phyloP scores from a whole-genome alignment of 2,113 vertebrate species.

The Tinamus guttatus region DNA sequence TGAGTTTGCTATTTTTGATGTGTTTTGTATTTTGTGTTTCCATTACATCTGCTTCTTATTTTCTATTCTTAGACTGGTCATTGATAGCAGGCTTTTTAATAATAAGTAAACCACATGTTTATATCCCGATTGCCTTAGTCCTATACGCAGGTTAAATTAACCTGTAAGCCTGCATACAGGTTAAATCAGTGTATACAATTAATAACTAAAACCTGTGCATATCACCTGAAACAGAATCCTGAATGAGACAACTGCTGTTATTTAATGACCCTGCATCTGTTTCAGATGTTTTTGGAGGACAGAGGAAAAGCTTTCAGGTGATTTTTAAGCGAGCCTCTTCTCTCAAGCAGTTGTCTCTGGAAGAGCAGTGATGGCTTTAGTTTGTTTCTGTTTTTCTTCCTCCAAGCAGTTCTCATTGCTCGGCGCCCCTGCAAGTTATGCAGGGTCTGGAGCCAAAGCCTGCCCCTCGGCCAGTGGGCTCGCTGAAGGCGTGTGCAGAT shows the following conservation, averaged over 20 bases:
- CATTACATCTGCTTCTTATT: not conserved
- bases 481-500: not conserved
- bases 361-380: not conserved
- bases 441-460: not conserved
- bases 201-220: not conserved
- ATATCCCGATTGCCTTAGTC: not conserved
- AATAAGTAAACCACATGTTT: not conserved
- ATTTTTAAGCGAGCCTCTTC: not conserved
- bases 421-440: not conserved
- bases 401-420: not conserved
- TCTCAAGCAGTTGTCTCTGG: not conserved
- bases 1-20: not conserved
- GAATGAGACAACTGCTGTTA: not conserved
- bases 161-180: not conserved
- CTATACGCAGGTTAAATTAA: not conserved
- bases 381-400: not conserved
- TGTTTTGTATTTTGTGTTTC: not conserved
- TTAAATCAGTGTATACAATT: not conserved
- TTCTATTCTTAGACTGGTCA: not conserved
- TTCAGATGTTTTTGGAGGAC: not conserved
- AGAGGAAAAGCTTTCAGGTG: not conserved
- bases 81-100: not conserved
- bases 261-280: not conserved
- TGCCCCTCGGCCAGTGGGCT: not conserved
- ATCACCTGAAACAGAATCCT: not conserved